Evolutionary conservation across 1,140 invertebrate genomes (phyloP).

Genomic region (Lucilia cuprina): DNA sequence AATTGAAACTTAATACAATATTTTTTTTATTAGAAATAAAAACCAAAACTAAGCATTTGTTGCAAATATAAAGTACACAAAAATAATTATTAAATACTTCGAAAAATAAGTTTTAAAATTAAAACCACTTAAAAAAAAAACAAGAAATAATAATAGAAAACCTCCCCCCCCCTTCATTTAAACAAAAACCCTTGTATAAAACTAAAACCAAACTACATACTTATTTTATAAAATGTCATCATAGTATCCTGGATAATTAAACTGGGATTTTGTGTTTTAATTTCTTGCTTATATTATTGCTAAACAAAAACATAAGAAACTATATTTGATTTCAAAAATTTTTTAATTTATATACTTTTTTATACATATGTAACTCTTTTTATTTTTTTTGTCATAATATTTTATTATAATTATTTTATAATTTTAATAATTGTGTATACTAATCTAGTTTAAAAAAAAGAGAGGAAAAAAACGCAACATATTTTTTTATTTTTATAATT

Average conservation of each 20-base stretch:
- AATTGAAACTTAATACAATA: not conserved
- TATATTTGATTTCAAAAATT: not conserved
- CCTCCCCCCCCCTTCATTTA: not conserved
- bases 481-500: not conserved
- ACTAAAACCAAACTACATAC: not conserved
- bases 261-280: no score
- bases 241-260: no score
- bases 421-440: constrained; percentile 18
- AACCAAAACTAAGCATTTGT: constrained; percentile 16
- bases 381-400: not conserved
- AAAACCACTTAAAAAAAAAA: not conserved
- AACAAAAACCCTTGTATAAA: not conserved
- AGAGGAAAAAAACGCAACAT: no score
- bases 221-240: no score
- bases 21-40: not conserved
- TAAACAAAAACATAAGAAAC: no score
- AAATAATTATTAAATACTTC: not conserved
- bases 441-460: not conserved
- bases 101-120: not conserved
- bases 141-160: not conserved
- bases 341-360: not conserved
- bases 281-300: no score
- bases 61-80: not conserved
- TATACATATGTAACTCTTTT: not conserved
- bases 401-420: not conserved